Base-by-base conservation (phyloP, 2,797 vertebrate genomes). In the Petrocephalus schoutedeni region DNA sequence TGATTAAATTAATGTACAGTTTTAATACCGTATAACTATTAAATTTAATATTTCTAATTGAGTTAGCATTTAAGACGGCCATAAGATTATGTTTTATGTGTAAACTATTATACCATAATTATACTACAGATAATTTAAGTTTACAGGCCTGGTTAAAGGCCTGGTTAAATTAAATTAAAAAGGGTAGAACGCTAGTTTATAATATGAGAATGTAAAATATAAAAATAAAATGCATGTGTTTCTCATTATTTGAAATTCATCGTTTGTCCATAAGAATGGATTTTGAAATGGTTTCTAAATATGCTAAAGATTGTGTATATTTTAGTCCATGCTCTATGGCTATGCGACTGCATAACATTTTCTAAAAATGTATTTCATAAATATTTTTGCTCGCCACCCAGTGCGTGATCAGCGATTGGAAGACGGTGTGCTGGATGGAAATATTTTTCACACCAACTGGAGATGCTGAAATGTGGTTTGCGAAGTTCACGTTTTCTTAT, bases 31-130 rank as follows among this genome's bases (percentile, higher is more conserved):
- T 87, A 89, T 90, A 89, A 90, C 89, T 64, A 90, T 92, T 92
- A 91, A 89, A 91, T 93, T 92, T 93, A 93, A 93, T 92, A 91
- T 90, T 74, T 89, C 49, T 92, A 91, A 93, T 93, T 93, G 92
- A 92, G 92, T 91, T 92, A 92, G 92, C 89, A 89, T 88, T 86
- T 71, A 87, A 92, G 93, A 92, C 90, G 92, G 92, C 91, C 92
- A 91, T 94, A 93, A 92, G 67, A 57, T 64, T 61, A 82, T 57
- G 88, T 91, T 92, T 93, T 91, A 92, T 93, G 93, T 92, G 90
- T 89, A 89, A 92, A 91, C 93, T 91, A 93, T 93, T 89, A 74
- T 74, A 89, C 88, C 90, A 92, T 92, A 91, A 91, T 90, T 93
- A 92, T 89, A 89, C 90, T 86, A 90, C 93, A 53, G 74, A 90